A percentile compares a stretch with the other conserved stretches of the same genome.
phyloP scores from a whole-genome alignment of 2,797 vertebrate genomes.

The Strix occidentalis region DNA sequence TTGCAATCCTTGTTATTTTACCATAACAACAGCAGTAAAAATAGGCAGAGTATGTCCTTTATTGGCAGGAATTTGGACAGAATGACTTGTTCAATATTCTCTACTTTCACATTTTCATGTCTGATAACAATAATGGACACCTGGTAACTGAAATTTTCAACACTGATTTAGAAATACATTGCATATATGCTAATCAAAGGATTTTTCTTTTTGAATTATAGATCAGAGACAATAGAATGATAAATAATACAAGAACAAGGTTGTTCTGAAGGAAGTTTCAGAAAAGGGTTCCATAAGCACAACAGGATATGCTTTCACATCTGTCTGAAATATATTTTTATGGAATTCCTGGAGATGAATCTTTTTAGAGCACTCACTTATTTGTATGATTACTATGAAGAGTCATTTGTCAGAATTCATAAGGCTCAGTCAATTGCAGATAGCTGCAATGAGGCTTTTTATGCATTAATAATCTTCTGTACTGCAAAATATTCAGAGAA shows the following conservation, averaged over 20 bases:
- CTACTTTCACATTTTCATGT: not conserved
- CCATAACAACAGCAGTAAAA: not conserved
- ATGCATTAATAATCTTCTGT: not conserved
- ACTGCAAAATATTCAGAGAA: not conserved
- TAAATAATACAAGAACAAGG: constrained; percentile 36
- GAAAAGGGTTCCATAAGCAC: not conserved
- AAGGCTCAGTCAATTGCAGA: not conserved
- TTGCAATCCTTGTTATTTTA: not conserved
- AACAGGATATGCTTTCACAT: not conserved
- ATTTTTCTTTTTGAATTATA: constrained; percentile 32
- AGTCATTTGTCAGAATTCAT: not conserved
- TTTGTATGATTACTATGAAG: not conserved
- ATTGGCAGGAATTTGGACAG: not conserved
- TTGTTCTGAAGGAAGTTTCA: not conserved
- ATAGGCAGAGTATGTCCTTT: not conserved
- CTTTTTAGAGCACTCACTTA: not conserved
- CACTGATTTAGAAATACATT: not conserved
- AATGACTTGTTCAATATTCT: not conserved
- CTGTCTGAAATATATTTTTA: not conserved
- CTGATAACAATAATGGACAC: not conserved
- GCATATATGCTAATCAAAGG: not conserved
- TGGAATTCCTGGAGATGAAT: not conserved
- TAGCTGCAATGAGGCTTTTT: not conserved
- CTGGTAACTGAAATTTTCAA: not conserved
- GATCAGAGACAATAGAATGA: constrained; percentile 37